Evolutionary conservation across 2,113 vertebrate genomes (phyloP), one percentile per base, ranked within the genome.

Genomic region (Saguinus midas): DNA sequence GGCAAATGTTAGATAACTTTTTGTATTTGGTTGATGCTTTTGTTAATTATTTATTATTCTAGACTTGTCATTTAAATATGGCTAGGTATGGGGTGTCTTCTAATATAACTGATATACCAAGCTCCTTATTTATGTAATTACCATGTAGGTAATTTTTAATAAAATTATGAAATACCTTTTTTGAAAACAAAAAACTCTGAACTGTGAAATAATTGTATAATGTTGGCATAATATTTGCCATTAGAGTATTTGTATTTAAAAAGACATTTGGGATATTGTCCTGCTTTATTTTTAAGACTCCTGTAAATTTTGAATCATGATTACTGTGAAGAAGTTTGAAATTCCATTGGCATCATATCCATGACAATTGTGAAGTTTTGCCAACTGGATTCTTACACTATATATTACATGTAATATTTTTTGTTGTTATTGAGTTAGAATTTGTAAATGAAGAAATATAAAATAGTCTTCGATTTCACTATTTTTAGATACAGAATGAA

Each of bases 101-200:
- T 94, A 52, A 64, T 50, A 61, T 79, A 80, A 43, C 10, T 27
- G 25, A 79, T 84, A 78, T 32, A 35, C 79, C 16, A 70, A 92
- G 37, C 72, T 90, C 52, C 18, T 95, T 32, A 73, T 29, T 66
- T 93, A 57, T 72, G 18, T 88, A 78, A 91, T 93, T 76, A 27
- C 35, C 17, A 20, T 68, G 35, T 83, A 18, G n/a, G 18, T 70
- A 92, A 87, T 73, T 84, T 61, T 37, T 91, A 68, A 14, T 85
- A 88, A 94, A 94, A 87, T 94, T 85, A 76, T 82, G 2, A 87
- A 95, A 29, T 61, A 55, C n/a, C 2, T 64, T 81, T 88, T 94
- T 75, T 12, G 37, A 89, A 89, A 75, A 6, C 35, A 61, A 25
- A 64, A 68, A 58, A 25, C 2, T 84, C 5, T 48, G 43, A 78